Evolutionary conservation across 2,888 invertebrate genomes (phyloP), one percentile per base, ranked within the genome.

Genomic region (Tachina grossa): DNA sequence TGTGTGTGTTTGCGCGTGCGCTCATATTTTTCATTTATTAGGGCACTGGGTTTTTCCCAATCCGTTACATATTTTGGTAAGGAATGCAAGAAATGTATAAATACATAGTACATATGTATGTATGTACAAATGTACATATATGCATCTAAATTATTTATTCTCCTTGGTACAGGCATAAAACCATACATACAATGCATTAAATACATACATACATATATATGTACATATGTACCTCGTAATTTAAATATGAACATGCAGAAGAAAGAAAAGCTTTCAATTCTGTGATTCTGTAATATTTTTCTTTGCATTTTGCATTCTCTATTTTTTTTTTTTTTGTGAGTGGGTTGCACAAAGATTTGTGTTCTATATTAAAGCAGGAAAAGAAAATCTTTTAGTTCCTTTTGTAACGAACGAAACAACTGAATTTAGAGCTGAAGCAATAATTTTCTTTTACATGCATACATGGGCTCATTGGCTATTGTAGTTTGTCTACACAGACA

Each of bases 41-140:
- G 91, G 91, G 89, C 91, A 91, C 89, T 90, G 89, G 91, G 90
- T 91, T 91, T 83, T 82, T 74, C 77, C 75, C 80, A 65, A 83
- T 41, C 76, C 78, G 72, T 82, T 80, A 79, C 63, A 55, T 69
- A 72, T 51, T n/a, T 47, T 31, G 31, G 31, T 31, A 31, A 31
- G 31, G 31, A 31, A 31, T 31, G 31, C 31, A 31, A 31, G 31
- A 31, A 31, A 31, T 31, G 4, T 4, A 31, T 31, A 31, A 2
- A 31, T 22, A 22, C 22, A 22, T 22, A n/a, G 9, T 31, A 13
- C 43, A 61, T 43, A 43, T 43, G 43, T 39, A 13, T 9, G 2
- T 43, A n/a, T 16, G 16, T 61, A 9, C 13, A 16, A 13, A 55
- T 55, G 53, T 53, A 13, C 53, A 53, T 55, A 55, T 76, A 63